Conservation (phyloP, 1,140 invertebrate genomes). For the Nephotettix cincticeps region DNA sequence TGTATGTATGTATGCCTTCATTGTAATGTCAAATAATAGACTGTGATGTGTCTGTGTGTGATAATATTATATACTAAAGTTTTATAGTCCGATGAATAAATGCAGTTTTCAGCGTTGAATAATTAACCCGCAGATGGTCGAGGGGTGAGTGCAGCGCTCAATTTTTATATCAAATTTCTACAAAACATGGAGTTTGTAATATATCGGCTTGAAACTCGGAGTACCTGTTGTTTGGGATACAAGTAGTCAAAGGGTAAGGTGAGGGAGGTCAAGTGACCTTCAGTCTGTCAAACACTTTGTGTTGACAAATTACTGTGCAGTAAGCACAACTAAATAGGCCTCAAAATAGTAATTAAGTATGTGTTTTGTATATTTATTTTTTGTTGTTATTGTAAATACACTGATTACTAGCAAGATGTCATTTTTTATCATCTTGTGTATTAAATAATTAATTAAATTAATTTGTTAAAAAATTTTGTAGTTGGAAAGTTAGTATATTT, state of each 20-base stretch:
- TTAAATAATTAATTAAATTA: not conserved
- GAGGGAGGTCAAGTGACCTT: not conserved
- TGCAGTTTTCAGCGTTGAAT: not conserved
- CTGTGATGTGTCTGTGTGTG: not conserved
- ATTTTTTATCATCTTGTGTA: not conserved
- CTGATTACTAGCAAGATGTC: not conserved
- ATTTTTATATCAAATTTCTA: too few species aligned
- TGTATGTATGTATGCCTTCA: constrained; percentile 41
- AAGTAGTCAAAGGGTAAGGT: not conserved
- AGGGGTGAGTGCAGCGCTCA: too few species aligned
- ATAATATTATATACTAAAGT: not conserved
- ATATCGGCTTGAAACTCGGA: too few species aligned
- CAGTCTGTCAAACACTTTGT: not conserved
- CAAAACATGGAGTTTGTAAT: too few species aligned
- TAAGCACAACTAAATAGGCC: not conserved
- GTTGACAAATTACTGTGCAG: not conserved
- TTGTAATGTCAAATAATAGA: not conserved
- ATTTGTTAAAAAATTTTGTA: not conserved
- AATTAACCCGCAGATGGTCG: too few species aligned
- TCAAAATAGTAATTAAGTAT: not conserved
- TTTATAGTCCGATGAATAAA: not conserved
- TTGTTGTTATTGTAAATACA: not conserved
- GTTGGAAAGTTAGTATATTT: not conserved
- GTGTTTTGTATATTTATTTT: not conserved
- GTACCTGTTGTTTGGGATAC: not conserved